A percentile compares a stretch with the other conserved stretches of the same genome.
Conservation (phyloP, 2,113 vertebrate genomes). For the Entelurus aequoreus region DNA sequence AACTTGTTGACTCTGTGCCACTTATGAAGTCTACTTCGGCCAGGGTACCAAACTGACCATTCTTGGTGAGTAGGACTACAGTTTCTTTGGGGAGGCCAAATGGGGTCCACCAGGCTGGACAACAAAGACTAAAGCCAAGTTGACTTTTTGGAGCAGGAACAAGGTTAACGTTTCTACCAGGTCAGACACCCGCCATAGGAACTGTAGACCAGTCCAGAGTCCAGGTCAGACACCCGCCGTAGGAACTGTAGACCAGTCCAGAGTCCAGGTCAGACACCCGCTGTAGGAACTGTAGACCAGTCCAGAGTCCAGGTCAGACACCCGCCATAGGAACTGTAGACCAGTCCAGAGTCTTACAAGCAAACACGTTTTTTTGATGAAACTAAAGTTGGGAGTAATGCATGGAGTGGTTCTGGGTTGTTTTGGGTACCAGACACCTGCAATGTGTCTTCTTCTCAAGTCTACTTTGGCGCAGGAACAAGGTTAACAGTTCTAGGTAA, state of each 20-base stretch:
- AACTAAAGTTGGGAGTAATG: not conserved
- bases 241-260: not conserved
- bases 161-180: slow-evolving; percentile 2
- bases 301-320: not conserved
- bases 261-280: not conserved
- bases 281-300: not conserved
- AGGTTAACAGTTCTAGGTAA: not conserved
- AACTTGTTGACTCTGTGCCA: slow-evolving; percentile 42
- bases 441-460: slow-evolving; percentile 5
- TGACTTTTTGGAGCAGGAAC: slow-evolving; percentile 30
- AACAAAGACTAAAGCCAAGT: not conserved
- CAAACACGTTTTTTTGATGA: not conserved
- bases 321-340: not conserved
- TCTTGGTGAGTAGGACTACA: slow-evolving; percentile 1
- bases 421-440: not conserved
- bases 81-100: slow-evolving; percentile 27
- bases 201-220: not conserved
- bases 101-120: slow-evolving; percentile 13
- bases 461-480: too few relatives aligned
- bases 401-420: not conserved
- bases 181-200: not conserved
- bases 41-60: slow-evolving; percentile 32
- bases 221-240: not conserved
- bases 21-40: slow-evolving; percentile 63
- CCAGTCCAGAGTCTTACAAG: not conserved